Base-by-base conservation (phyloP, 2,113 vertebrate genomes). In the Opisthocomus hoazin region DNA sequence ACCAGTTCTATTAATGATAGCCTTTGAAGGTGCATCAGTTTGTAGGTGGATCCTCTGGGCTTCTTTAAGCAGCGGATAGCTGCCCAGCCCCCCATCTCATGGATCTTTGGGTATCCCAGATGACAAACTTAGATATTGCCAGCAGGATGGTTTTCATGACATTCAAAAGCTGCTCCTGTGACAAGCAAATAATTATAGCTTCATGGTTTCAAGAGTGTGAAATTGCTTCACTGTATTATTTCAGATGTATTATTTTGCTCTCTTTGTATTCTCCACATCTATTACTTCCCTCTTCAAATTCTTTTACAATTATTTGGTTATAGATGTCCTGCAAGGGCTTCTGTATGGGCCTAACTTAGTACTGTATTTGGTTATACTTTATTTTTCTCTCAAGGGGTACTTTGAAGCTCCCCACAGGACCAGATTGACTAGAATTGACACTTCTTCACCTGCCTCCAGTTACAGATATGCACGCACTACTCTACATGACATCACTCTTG, bases 401-500 rank as follows among this genome's bases (percentile, higher is more conserved):
- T 90, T 63, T n/a, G 60, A 85, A 89, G 50, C 34, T 82, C 51
- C 39, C 34, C 48, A 27, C 23, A 56, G 43, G 51, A 93, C 19
- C 50, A 63, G 17, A 48, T 6, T 68, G 34, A 51, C 78, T 50
- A 30, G 51, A 87, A 94, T 0, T 56, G 78, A 61, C 41, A 32
- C 23, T 51, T 73, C 34, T 69, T 30, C 37, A 6, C 1, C 7
- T 57, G 61, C 51, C 34, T 86, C 26, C 41, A 70, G 51, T 79
- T 87, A 36, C 24, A 71, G 56, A 78, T 51, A 19, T 0, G 0
- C 56, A 66, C 2, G 1, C n/a, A 30, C 15, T 0, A 0, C 50
- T 87, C 45, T 56, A 34, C 50, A 4, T 56, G 45, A 41, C 17
- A 60, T 60, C 36, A 51, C 30, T 65, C 26, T 37, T 57, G 41